Evolutionary conservation across 92 coral and sea anemone genomes (phyloP).

Genomic region (Micromussa lordhowensis): DNA sequence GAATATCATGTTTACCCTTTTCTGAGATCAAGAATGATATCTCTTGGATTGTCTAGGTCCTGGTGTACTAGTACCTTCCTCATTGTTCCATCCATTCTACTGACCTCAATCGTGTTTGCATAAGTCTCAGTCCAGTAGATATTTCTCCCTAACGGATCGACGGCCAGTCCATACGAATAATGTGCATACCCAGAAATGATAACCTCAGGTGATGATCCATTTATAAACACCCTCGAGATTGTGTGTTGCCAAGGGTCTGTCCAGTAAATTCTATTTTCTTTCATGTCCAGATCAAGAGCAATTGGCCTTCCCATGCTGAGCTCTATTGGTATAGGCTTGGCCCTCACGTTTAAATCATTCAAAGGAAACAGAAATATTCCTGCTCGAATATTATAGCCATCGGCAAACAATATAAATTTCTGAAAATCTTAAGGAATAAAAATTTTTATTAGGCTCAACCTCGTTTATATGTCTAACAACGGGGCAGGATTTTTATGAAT

Average conservation of each 20-base stretch:
- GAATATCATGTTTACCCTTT: slow-evolving; percentile 33
- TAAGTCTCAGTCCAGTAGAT: slow-evolving; percentile 41
- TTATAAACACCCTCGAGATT: slow-evolving; percentile 37
- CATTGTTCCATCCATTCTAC: slow-evolving; percentile 37
- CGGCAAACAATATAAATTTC: background rate
- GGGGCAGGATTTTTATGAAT: no score
- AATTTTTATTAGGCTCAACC: background rate
- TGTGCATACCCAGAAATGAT: background rate
- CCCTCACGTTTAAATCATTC: background rate
- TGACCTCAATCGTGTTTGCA: slow-evolving; percentile 24
- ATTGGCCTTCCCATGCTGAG: background rate
- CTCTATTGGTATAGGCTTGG: slow-evolving; percentile 30
- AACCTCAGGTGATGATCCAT: slow-evolving; percentile 43
- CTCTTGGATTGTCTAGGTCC: slow-evolving; percentile 10
- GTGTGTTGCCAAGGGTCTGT: slow-evolving; percentile 13
- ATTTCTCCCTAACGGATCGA: slow-evolving; percentile 45
- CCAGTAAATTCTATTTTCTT: slow-evolving; percentile 24
- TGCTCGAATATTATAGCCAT: background rate
- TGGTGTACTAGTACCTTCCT: slow-evolving; percentile 36
- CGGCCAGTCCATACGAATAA: slow-evolving; percentile 25
- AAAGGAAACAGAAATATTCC: background rate
- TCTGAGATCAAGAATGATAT: slow-evolving; percentile 19
- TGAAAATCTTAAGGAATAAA: background rate
- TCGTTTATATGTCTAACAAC: no score
- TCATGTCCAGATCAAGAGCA: slow-evolving; percentile 12